Base-by-base conservation (phyloP, 2,797 vertebrate genomes). In the Linurgus olivaceus region DNA sequence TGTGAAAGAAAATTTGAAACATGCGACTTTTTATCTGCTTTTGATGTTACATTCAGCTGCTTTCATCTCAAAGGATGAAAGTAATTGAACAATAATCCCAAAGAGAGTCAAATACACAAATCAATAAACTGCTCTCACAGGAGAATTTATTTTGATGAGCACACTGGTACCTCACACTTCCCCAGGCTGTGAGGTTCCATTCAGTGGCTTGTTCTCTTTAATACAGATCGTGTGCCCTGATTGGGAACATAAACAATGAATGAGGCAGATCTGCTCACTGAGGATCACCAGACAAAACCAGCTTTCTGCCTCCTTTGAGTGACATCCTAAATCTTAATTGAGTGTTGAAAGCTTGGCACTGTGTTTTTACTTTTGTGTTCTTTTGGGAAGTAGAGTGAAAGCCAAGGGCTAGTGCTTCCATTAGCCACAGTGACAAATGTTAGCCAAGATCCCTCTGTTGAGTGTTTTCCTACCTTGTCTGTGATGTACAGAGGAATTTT, bases 1-100 rank as follows among this genome's bases (percentile, higher is more conserved):
- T 97, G 92, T 83, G 44, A 86, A 65, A 82, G 63, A 93, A 94
- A 94, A 87, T 76, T 82, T 78, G 75, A 79, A 82, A 96, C 88
- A 86, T 66, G 79, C 17, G 7, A 81, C 91, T 94, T 94, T 88
- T 91, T 91, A 83, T 92, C 82, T 90, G 75, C 93, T 96, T 96
- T 96, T 97, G 96, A 97, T 96, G 95, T 95, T 95, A 31, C 62
- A 48, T 85, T 93, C 86, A 70, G 79, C 70, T 37, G 38, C 96
- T 96, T 96, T 96, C 93, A 95, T 95, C 92, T 92, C 48, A 1
- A 67, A 95, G 95, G 96, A 96, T 96, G 92, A 96, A 96, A 97
- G 96, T 95, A 96, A 96, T 96, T 97, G 92, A 91, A 91, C 95
- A 96, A 90, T 96, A 96, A 95, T 94, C 93, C 95, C 90, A 51